Percentiles rank a stretch among this genome's conserved stretches.
Conservation (phyloP, 2,113 vertebrate genomes). For the Symphodus melops region DNA sequence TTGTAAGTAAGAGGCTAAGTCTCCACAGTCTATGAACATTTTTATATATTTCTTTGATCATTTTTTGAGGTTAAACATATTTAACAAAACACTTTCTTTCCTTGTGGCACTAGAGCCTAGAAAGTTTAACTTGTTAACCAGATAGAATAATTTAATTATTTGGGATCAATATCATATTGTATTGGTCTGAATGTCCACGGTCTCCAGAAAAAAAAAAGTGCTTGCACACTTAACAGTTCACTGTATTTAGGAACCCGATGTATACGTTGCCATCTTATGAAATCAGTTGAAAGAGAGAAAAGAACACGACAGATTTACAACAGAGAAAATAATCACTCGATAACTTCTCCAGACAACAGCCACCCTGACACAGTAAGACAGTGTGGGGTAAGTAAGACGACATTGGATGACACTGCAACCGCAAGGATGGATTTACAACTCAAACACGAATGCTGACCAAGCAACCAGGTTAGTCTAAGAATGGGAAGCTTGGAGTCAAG, state of each 20-base stretch:
- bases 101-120: no score
- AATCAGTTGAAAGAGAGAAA: constrained; percentile 68
- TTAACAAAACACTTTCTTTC: no score
- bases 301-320: constrained; percentile 82
- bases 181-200: not conserved
- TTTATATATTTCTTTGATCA: no score
- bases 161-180: not conserved
- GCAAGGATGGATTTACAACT: constrained; percentile 70
- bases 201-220: not conserved
- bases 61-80: no score
- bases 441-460: constrained; percentile 79
- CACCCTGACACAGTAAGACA: constrained; percentile 51
- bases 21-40: no score
- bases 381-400: constrained; percentile 13
- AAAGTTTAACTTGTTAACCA: not conserved
- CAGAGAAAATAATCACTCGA: constrained; percentile 94
- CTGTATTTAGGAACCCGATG: not conserved
- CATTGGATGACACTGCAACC: constrained; percentile 68
- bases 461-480: constrained; percentile 80
- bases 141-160: not conserved
- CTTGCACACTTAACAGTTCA: not conserved
- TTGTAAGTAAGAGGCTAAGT: no score
- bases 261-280: constrained; percentile 87
- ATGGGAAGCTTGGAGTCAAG: constrained; percentile 70
- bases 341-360: constrained; percentile 72